A percentile compares a stretch with the other conserved stretches of the same genome.
These are phyloP conservation scores for Drosophila pectinifera DNA, from an alignment of 1,140 invertebrate species.

Conservation along the genomic window DNA sequence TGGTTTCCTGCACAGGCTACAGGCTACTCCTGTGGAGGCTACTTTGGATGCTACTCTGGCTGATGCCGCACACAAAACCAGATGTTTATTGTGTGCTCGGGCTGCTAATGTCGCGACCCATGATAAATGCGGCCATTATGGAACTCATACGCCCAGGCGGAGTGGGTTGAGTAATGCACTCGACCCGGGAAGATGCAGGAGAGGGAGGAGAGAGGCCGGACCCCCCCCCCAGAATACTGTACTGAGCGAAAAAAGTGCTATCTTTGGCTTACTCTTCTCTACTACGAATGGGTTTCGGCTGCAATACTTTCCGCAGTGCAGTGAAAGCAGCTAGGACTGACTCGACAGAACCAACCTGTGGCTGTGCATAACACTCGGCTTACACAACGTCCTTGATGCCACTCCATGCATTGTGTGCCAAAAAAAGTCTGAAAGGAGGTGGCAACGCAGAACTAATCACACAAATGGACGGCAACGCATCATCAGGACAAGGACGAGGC, in stretches of 20 bases:
- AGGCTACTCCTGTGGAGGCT: constrained; percentile 4
- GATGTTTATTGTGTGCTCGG: constrained; percentile 44
- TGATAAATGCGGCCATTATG: constrained; percentile 75
- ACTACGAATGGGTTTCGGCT: too few relatives aligned
- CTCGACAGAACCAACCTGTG: constrained; percentile 30
- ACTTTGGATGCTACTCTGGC: constrained; percentile 11
- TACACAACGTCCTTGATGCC: constrained; percentile 68
- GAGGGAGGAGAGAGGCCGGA: too few relatives aligned
- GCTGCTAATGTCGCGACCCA: constrained; percentile 45
- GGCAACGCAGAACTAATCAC: constrained; percentile 62
- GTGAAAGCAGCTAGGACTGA: too few relatives aligned
- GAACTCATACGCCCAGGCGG: constrained; percentile 53
- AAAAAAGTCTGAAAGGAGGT: constrained; percentile 32
- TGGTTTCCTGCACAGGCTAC: too few relatives aligned
- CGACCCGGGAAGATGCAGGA: constrained; percentile 11
- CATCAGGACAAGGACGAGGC: constrained; percentile 42
- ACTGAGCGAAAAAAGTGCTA: too few relatives aligned
- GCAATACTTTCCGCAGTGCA: too few relatives aligned
- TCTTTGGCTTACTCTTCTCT: too few relatives aligned
- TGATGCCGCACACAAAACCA: neutral
- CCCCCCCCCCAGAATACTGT: too few relatives aligned
- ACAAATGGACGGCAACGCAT: constrained; percentile 73
- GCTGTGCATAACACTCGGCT: constrained; percentile 28
- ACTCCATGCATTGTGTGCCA: constrained; percentile 60
- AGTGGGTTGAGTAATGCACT: constrained; percentile 69